phyloP scores from a whole-genome alignment of 2,888 invertebrate genomes.

The Scaptomyza reducta region DNA sequence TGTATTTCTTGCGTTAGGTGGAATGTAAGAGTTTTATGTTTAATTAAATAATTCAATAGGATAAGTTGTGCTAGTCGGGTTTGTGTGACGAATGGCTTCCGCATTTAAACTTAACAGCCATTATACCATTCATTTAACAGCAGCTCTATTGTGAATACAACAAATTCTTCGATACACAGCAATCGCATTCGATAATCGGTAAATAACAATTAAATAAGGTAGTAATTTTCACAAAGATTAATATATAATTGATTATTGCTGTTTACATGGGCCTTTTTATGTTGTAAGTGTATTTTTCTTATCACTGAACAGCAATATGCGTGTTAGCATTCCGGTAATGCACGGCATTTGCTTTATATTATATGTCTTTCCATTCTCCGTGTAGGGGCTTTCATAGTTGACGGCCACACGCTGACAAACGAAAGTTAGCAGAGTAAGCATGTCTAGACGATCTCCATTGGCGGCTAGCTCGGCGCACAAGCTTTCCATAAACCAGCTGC shows the following conservation, averaged over 20 bases:
- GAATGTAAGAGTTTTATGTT: neutral
- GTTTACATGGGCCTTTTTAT: neutral
- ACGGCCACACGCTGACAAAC: conserved; percentile 93
- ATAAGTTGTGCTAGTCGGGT: neutral
- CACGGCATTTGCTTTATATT: conserved; percentile 97
- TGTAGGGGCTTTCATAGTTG: too few species aligned
- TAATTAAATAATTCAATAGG: neutral
- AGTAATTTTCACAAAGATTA: neutral
- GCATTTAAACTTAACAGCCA: neutral
- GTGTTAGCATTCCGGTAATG: conserved; percentile 94
- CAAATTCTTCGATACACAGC: neutral
- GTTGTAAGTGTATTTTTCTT: conserved; percentile 69
- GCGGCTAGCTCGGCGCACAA: conserved; percentile 91
- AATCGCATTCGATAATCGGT: neutral
- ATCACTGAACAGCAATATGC: conserved; percentile 89
- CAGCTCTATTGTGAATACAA: neutral
- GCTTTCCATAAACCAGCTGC: conserved; percentile 98
- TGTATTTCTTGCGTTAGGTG: neutral
- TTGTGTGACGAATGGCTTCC: neutral
- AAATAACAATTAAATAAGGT: neutral
- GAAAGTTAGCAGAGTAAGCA: conserved; percentile 93
- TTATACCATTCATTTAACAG: neutral
- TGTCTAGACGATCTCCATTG: conserved; percentile 90
- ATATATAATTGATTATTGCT: neutral
- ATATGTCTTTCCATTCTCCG: conserved; percentile 81